phyloP scores from a whole-genome alignment of 2,797 vertebrate genomes.

The Phrynocephalus vlangalii region DNA sequence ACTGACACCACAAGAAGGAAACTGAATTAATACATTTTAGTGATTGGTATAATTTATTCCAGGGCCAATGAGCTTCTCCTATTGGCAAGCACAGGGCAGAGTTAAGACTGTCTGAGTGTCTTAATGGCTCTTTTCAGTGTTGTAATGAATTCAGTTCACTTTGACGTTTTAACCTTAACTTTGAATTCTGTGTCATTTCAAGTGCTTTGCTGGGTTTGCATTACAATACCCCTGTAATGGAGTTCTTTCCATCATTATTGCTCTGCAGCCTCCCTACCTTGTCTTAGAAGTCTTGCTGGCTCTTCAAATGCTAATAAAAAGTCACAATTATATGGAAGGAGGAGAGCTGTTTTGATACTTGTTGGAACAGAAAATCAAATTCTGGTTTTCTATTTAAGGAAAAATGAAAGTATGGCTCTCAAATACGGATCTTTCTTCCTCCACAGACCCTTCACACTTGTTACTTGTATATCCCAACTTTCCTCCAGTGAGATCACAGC shows the following conservation, averaged over 20 bases:
- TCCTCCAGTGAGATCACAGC: too few species aligned
- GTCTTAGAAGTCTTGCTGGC: neutral
- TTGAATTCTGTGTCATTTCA: constrained; percentile 5
- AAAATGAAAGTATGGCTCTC: neutral
- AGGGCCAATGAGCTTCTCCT: neutral
- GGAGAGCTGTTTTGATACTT: neutral
- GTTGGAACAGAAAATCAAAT: neutral
- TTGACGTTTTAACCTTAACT: constrained; percentile 11
- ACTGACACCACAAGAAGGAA: constrained; percentile 10
- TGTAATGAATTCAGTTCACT: constrained; percentile 4
- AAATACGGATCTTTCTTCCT: neutral
- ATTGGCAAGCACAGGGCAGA: constrained; percentile 18
- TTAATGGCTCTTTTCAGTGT: constrained; percentile 6
- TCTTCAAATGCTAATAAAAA: neutral
- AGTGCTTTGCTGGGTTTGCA: neutral
- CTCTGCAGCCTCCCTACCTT: neutral
- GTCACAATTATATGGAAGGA: neutral
- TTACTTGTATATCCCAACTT: too few species aligned
- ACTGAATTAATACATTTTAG: constrained; percentile 13
- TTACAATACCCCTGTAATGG: neutral
- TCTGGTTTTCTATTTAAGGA: neutral
- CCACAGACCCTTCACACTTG: too few species aligned
- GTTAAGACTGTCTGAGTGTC: constrained; percentile 6
- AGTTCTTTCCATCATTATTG: neutral
- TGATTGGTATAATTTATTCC: constrained; percentile 16